A percentile compares a stretch with the other conserved stretches of the same genome.
phyloP scores from a whole-genome alignment of 2,113 vertebrate genomes.

The Tetrax tetrax region DNA sequence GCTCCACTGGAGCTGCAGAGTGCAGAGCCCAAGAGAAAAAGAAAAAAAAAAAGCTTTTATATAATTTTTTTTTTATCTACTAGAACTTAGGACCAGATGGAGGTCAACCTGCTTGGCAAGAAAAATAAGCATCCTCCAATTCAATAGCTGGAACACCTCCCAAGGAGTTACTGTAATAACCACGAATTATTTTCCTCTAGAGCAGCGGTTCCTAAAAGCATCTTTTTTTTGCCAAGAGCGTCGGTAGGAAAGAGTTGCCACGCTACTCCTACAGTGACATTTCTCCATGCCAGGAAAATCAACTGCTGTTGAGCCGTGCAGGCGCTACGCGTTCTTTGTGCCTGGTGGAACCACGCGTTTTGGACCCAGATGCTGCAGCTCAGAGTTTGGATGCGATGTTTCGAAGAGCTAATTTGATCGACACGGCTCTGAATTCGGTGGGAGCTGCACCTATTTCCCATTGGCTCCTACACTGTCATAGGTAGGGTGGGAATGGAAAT shows the following conservation, averaged over 20 bases:
- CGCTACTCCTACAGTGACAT: not conserved
- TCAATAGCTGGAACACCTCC: not conserved
- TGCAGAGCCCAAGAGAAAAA: not conserved
- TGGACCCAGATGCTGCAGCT: not conserved
- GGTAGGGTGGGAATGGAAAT: not conserved
- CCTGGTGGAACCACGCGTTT: not conserved
- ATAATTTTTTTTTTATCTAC: not conserved
- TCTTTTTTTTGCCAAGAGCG: not conserved
- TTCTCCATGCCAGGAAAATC: slow-evolving; percentile 9
- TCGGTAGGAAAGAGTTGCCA: not conserved
- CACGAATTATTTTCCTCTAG: not conserved
- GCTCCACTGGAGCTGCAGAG: not conserved
- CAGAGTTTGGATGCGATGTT: not conserved
- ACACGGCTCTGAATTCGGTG: not conserved
- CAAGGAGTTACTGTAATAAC: not conserved
- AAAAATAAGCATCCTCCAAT: not conserved
- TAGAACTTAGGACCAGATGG: not conserved
- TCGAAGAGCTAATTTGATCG: not conserved
- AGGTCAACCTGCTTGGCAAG: not conserved
- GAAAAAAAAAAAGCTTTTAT: not conserved
- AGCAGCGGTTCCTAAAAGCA: rapidly evolving
- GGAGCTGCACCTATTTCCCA: not conserved
- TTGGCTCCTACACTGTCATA: not conserved
- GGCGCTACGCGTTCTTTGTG: not conserved
- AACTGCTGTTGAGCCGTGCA: not conserved